Evolutionary conservation across 2,113 vertebrate genomes (phyloP), one percentile per base, ranked within the genome.

Genomic region (Rhodinocichla rosea): DNA sequence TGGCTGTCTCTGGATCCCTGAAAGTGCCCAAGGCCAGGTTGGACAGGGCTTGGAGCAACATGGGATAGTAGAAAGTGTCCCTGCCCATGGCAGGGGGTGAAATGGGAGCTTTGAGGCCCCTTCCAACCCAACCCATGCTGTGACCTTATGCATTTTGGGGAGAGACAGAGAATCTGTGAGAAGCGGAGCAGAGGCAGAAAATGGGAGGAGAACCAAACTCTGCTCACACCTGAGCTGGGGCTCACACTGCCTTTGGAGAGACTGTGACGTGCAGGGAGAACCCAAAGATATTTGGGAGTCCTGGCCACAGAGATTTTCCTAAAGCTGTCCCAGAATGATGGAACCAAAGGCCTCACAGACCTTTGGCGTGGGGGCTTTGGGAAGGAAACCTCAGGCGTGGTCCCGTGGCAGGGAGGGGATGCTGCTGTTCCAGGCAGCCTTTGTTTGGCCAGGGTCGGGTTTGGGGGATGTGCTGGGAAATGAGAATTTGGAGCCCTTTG

Each of bases 31-130:
- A 59, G 23, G 33, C 15, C 60, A 10, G 37, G 44, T 0, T 80
- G 53, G 71, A 27, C 1, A 0, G 9, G 44, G 27, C 10, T 59
- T 33, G 77, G 60, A 37, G 33, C 32, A 11, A 0, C 15, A 7
- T 44, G 68, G 68, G 27, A 2, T 0, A 1, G 44, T 1, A 33
- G 52, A 0, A 74, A 1, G 12, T 20, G 33, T 33, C 33, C 52
- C 59, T 73, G 44, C 8, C 21, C n/a, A 2, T 6, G 57, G 57
- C 30, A 49, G 30, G 17, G 55, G 18, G 50, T 30, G 65, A 18
- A 21, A 35, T 11, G 5, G 28, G 77, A 52, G 39, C 4, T 59
- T 75, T 39, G 2, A 26, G 33, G 10, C 45, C 60, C 19, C 28
- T 65, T 3, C 53, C 52, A 30, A 21, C 33, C 47, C 44, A 15